These are phyloP conservation scores for Eublepharis macularius DNA, from an alignment of 2,113 vertebrate species.

Conservation along the genomic window DNA sequence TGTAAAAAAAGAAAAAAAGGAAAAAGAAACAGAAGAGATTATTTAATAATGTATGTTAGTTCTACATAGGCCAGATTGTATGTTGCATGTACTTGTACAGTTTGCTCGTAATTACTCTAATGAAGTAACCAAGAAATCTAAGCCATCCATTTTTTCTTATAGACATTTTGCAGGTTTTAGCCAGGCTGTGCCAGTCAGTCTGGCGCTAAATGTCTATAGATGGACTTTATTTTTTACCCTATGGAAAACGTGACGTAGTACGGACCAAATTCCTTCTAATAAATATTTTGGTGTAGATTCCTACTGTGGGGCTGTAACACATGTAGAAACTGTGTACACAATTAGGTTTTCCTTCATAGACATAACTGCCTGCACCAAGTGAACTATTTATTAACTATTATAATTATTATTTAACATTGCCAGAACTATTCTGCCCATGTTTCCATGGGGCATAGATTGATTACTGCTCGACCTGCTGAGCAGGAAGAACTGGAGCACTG, in stretches of 20 bases:
- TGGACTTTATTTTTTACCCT: conserved; percentile 89
- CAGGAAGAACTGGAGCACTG: conserved; percentile 84
- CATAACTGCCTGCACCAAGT: conserved; percentile 87
- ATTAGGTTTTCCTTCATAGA: conserved; percentile 84
- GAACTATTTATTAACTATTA: conserved; percentile 83
- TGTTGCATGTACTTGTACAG: conserved; percentile 99
- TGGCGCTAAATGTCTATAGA: conserved; percentile 91
- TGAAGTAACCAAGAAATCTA: conserved; percentile 94
- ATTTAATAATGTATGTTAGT: conserved; percentile 95
- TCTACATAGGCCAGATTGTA: conserved; percentile 97
- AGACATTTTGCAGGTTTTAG: conserved; percentile 86
- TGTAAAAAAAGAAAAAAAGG: conserved; percentile 82
- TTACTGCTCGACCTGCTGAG: conserved; percentile 83
- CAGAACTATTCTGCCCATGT: conserved; percentile 80
- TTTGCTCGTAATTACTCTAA: conserved; percentile 98
- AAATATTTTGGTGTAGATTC: conserved; percentile 90
- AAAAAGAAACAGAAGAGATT: conserved; percentile 76
- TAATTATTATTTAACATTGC: conserved; percentile 73
- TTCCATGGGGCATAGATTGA: conserved; percentile 74
- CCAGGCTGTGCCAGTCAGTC: conserved; percentile 81
- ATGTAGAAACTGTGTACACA: conserved; percentile 87
- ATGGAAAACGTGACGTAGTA: conserved; percentile 90
- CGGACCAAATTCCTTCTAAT: conserved; percentile 88
- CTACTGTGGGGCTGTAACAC: conserved; percentile 87
- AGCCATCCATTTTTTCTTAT: conserved; percentile 94